These are phyloP conservation scores for Mystacornis crossleyi DNA, from an alignment of 2,113 vertebrate species.

Conservation along the genomic window DNA sequence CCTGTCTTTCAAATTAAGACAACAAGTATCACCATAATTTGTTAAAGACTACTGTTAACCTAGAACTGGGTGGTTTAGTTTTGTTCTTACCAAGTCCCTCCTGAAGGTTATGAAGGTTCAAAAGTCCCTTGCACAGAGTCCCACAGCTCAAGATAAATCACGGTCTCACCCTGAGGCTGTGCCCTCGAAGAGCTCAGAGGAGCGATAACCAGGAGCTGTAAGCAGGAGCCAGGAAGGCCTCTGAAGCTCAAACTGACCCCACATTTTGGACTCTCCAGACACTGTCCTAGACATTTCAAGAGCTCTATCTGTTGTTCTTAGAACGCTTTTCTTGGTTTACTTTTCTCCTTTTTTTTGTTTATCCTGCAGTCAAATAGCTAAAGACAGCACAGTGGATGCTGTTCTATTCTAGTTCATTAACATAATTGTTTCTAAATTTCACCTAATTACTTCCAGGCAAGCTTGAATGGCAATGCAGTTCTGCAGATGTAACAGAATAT, in stretches of 20 bases:
- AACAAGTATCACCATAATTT: background rate
- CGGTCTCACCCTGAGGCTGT: background rate
- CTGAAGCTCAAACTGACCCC: background rate
- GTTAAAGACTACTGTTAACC: background rate
- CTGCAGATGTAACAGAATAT: constrained; percentile 30
- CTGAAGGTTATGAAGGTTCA: background rate
- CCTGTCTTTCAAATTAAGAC: too few species aligned
- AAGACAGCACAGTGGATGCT: background rate
- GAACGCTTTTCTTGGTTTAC: background rate
- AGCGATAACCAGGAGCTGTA: background rate
- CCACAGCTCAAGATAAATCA: background rate
- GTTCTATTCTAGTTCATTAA: background rate
- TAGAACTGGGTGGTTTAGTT: background rate
- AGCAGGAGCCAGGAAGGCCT: background rate
- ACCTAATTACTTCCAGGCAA: constrained; percentile 50
- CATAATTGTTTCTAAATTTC: constrained; percentile 55
- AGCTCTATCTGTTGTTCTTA: background rate
- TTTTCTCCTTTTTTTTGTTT: background rate
- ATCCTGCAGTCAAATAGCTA: constrained; percentile 15
- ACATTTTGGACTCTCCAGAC: background rate
- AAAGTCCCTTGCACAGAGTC: background rate
- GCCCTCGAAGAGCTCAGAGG: background rate
- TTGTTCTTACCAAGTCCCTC: background rate
- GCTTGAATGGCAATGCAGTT: background rate
- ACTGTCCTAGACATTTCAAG: background rate